Percentiles rank a stretch among this genome's conserved stretches.
These are phyloP conservation scores for Trichonephila clavata DNA, from an alignment of 1,140 invertebrate species.

Conservation along the genomic window DNA sequence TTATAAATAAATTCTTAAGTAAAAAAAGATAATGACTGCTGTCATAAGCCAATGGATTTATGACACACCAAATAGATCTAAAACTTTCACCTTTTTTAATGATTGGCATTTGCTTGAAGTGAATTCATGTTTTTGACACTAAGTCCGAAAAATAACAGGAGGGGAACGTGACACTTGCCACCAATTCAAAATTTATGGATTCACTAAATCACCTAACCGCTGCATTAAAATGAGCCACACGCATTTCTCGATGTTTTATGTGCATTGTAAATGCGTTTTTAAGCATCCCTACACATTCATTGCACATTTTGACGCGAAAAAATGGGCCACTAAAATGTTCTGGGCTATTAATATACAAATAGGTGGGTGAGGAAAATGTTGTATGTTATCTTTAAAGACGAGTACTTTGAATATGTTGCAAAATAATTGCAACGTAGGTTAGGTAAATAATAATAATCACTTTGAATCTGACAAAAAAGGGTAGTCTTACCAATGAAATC, in stretches of 20 bases:
- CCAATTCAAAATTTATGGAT: background rate
- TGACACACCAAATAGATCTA: background rate
- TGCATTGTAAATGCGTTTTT: background rate
- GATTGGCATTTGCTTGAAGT: background rate
- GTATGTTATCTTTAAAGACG: background rate
- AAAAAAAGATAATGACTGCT: background rate
- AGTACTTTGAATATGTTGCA: too few species aligned
- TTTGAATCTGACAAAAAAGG: too few species aligned
- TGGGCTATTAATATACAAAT: background rate
- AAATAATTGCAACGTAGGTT: too few species aligned
- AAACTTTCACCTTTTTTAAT: background rate
- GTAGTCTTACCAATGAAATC: too few species aligned
- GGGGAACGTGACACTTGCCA: constrained; percentile 2
- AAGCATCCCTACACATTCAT: background rate
- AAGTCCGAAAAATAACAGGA: constrained; percentile 17
- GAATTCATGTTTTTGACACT: constrained; percentile 29
- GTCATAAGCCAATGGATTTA: background rate
- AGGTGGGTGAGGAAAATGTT: background rate
- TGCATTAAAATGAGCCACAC: constrained; percentile 21
- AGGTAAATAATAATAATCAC: too few species aligned
- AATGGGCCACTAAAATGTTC: background rate
- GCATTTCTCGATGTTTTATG: background rate
- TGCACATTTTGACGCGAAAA: background rate
- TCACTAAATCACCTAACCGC: background rate
- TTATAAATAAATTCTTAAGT: background rate